Base-by-base conservation (phyloP, 2,888 invertebrate genomes). In the Papilio protenor region DNA sequence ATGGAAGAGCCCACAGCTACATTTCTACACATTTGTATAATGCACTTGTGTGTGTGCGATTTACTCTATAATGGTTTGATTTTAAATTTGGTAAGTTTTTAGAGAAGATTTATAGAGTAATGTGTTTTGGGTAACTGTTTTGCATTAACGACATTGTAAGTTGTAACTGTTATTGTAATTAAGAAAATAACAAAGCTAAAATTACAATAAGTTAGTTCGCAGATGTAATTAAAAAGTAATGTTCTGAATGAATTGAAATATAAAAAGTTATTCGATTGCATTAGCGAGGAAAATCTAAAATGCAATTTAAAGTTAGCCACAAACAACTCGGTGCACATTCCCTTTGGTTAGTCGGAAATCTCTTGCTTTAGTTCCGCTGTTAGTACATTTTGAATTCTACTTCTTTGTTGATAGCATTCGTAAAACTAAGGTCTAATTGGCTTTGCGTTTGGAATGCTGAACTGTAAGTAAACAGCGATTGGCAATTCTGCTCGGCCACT, bases 281-380 rank as follows among this genome's bases (percentile, higher is more conserved):
- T 90, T 92, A 91, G 91, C 89, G 87, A 91, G 89, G 82, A 85
- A 91, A 91, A 91, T 92, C 92, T 92, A 90, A 92, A 94, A 94
- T 92, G 92, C 91, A 93, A 93, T 94, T 91, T 92, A 93, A 93
- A 94, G 90, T 93, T 94, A 87, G 66, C 82, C 86, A 88, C 89
- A 90, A 91, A 88, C 90, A 89, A 90, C 87, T 90, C 87, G 88
- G 87, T 93, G 90, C 86, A 90, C 90, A 90, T 93, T 93, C 92
- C 90, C 91, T 93, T 92, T 91, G 90, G 87, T 87, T 84, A 88
- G 89, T 87, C 85, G 75, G 87, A 88, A 87, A 88, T 89, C 89
- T 90, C 87, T 87, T 86, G 84, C 86, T 86, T 85, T 87, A 91
- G 89, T 89, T 87, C 87, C 86, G 90, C 86, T 91, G 90, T 89